Base-by-base conservation (phyloP, 1,140 invertebrate genomes). In the Zaprionus gabonicus region DNA sequence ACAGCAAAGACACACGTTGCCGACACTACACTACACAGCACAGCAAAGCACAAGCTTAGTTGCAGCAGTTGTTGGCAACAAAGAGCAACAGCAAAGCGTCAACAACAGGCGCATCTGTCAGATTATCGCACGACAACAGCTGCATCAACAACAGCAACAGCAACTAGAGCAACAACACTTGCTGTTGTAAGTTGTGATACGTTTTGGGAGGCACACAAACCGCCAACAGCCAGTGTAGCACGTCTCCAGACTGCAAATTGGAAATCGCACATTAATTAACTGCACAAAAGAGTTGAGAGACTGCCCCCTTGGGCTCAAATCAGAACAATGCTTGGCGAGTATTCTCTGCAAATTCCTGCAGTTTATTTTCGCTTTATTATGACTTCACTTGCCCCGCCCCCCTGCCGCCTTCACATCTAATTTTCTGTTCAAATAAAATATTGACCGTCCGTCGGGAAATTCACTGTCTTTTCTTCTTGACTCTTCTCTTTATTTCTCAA, bases 241-340 rank as follows among this genome's bases (percentile, higher is more conserved):
- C 46, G 23, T 9, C 7, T 10, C 12, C 46, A 49, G 44, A 20
- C 46, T 49, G 46, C 23, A 46, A 46, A 51, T 51, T 23, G 20
- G 3, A 51, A 51, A 51, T 51, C 46, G 46, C 46, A 51, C 46
- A 51, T 51, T 51, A 51, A 51, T 51, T 51, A 51, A 25, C 46
- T 7, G 4, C 10, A 51, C 41, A 51, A 25, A 51, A 25, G 20
- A 10, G 3, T 49, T 49, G 20, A 49, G 20, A 13, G 20, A 49
- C 46, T 49, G 20, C 4, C 17, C 20, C 46, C 20, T 51, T 25
- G 4, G 46, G 46, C 9, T 0, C 13, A 25, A 51, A 51, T 51
- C 20, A 51, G 17, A 25, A 25, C 23, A 12, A 49, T 23, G 20
- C 20, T 12, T 2, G 9, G 17, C 17, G 12, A 49, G 28, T 28